These are phyloP conservation scores for Thaleichthys pacificus DNA, from an alignment of 2,797 vertebrate genomes.

Conservation along the genomic window DNA sequence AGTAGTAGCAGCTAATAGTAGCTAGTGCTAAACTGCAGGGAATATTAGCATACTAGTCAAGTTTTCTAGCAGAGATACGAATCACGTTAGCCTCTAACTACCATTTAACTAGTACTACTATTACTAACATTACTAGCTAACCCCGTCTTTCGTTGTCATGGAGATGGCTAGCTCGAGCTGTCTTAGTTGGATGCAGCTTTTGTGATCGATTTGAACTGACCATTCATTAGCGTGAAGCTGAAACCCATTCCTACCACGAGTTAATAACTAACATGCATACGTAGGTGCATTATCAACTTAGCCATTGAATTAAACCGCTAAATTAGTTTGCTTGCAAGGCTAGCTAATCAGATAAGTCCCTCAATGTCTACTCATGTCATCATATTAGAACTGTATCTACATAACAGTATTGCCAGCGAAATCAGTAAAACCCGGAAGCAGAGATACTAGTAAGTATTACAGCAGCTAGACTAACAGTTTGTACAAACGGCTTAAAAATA, in stretches of 20 bases:
- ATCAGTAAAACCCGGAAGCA: conserved; percentile 22
- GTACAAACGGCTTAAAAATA: no score
- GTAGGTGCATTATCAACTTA: not conserved
- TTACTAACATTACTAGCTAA: conserved; percentile 15
- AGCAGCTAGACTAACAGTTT: no score
- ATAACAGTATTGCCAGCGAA: not conserved
- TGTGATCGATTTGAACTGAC: no score
- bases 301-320: not conserved
- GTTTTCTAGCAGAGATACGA: not conserved
- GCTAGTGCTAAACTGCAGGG: not conserved
- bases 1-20: no score
- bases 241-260: no score
- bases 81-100: not conserved
- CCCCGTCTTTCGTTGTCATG: conserved; percentile 63
- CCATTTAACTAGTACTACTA: not conserved
- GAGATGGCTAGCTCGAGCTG: conserved; percentile 40
- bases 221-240: no score
- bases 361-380: not conserved
- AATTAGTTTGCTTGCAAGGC: not conserved
- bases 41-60: not conserved
- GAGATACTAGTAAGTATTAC: no score
- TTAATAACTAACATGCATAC: not conserved
- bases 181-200: no score
- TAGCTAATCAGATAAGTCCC: not conserved
- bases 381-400: not conserved